phyloP scores from a whole-genome alignment of 2,888 invertebrate genomes.

The Orthosia gracilis region DNA sequence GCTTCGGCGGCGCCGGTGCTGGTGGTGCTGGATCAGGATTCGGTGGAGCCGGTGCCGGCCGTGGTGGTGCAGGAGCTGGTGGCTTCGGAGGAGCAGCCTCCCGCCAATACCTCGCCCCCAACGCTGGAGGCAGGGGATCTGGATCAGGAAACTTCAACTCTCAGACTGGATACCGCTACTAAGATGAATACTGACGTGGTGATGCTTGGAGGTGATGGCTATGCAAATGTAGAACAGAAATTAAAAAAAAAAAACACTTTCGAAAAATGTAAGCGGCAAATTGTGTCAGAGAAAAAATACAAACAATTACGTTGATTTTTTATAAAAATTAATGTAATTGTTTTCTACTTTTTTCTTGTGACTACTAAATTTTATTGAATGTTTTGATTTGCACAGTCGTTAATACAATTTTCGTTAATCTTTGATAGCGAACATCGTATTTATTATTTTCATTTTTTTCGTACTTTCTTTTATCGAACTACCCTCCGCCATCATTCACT shows the following conservation, averaged over 20 bases:
- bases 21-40: slow-evolving; percentile 65
- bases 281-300: background rate
- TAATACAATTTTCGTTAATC: slow-evolving; percentile 41
- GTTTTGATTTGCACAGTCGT: slow-evolving; percentile 61
- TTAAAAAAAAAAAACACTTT: background rate
- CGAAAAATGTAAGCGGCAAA: background rate
- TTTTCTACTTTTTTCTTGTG: slow-evolving; percentile 32
- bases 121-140: slow-evolving; percentile 81
- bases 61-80: slow-evolving; percentile 67
- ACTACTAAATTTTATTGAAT: background rate
- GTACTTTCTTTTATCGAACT: slow-evolving; percentile 56
- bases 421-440: slow-evolving; percentile 58
- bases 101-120: slow-evolving; percentile 87
- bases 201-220: slow-evolving; percentile 69
- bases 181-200: slow-evolving; percentile 61
- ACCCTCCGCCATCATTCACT: slow-evolving; percentile 67
- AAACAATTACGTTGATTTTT: slow-evolving; percentile 54
- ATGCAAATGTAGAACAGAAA: slow-evolving; percentile 57
- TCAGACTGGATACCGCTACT: slow-evolving; percentile 87
- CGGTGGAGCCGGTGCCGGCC: slow-evolving; percentile 67
- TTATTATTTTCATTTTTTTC: slow-evolving; percentile 58
- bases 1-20: slow-evolving; percentile 58
- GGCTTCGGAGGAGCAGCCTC: slow-evolving; percentile 80
- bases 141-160: slow-evolving; percentile 88
- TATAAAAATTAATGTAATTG: slow-evolving; percentile 51